Evolutionary conservation across 1,140 invertebrate genomes (phyloP).

Genomic region (Danaus plexippus): DNA sequence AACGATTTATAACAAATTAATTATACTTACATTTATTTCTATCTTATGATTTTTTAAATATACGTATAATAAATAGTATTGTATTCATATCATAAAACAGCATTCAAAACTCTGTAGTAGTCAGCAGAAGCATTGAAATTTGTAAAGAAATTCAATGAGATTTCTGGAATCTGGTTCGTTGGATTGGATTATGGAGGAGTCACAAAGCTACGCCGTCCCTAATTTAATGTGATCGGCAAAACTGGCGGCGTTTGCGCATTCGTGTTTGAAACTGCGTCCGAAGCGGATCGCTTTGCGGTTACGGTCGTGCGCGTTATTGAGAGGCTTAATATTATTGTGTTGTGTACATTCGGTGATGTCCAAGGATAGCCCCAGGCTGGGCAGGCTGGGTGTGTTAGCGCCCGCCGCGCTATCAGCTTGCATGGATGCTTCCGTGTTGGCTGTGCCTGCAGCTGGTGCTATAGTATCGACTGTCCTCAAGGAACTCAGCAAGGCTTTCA

Average conservation of each 20-base stretch:
- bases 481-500: slow-evolving; percentile 64
- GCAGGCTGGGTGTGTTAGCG: slow-evolving; percentile 54
- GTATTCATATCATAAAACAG: too few species aligned
- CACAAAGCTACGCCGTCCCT: too few species aligned
- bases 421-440: slow-evolving; percentile 70
- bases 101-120: too few species aligned
- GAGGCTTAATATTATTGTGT: slow-evolving; percentile 8
- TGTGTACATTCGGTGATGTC: slow-evolving; percentile 38
- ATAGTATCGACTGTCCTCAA: slow-evolving; percentile 73
- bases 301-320: slow-evolving; percentile 43
- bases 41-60: too few species aligned
- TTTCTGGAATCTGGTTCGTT: too few species aligned
- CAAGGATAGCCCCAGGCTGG: slow-evolving; percentile 41
- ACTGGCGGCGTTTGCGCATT: slow-evolving; percentile 33
- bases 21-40: too few species aligned
- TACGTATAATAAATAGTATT: too few species aligned
- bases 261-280: slow-evolving; percentile 43
- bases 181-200: too few species aligned
- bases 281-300: slow-evolving; percentile 56
- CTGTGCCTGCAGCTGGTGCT: slow-evolving; percentile 72
- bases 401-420: slow-evolving; percentile 56
- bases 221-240: too few species aligned
- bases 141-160: too few species aligned
- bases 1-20: too few species aligned
- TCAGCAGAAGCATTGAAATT: too few species aligned